Evolutionary conservation across 1,140 invertebrate genomes (phyloP).

Genomic region (Melanaphis sacchari): DNA sequence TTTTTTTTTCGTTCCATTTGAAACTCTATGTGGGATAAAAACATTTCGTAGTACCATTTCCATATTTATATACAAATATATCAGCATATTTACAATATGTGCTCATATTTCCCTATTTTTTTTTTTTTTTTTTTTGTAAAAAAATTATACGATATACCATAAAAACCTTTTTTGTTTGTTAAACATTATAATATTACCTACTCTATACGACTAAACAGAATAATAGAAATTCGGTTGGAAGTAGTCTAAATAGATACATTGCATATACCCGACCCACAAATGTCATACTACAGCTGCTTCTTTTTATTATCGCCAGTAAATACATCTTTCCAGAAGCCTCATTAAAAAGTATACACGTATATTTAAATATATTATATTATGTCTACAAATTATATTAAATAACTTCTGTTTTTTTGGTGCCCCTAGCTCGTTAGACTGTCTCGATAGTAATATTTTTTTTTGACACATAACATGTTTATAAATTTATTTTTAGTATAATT

Average conservation of each 20-base stretch:
- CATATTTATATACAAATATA: background rate
- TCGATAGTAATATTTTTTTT: conserved; percentile 17
- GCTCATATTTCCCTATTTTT: background rate
- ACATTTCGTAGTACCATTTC: background rate
- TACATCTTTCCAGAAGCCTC: background rate
- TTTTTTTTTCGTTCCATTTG: background rate
- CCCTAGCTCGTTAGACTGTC: background rate
- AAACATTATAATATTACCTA: background rate
- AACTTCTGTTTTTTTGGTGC: conserved; percentile 4
- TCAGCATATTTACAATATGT: background rate
- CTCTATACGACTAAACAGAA: background rate
- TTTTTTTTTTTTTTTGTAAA: background rate
- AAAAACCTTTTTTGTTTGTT: conserved; percentile 11
- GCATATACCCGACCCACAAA: background rate
- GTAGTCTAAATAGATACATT: background rate
- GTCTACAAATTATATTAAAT: conserved; percentile 43
- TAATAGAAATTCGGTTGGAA: background rate
- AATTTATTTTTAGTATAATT: background rate
- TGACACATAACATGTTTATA: background rate
- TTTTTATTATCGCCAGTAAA: background rate
- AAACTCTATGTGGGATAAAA: background rate
- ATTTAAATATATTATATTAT: background rate
- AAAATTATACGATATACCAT: background rate
- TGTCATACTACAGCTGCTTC: background rate
- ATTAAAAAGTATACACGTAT: background rate